Evolutionary conservation across 2,113 vertebrate genomes (phyloP).

Genomic region (Ellobius talpinus): DNA sequence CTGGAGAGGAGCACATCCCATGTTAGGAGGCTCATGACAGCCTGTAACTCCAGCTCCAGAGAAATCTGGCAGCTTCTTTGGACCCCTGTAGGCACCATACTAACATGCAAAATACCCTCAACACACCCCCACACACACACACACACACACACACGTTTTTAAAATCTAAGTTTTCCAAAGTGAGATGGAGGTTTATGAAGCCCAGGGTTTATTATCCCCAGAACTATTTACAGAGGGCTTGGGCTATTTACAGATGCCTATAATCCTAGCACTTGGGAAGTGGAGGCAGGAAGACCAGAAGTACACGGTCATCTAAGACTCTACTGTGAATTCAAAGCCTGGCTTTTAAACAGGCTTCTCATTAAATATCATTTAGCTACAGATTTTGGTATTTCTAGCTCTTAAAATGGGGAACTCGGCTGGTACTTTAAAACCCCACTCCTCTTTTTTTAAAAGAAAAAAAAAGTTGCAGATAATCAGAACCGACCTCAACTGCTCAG

Average conservation of each 20-base stretch:
- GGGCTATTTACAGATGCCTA: too few species aligned
- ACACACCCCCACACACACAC: not conserved
- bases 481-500: not conserved
- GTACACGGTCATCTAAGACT: too few species aligned
- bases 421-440: not conserved
- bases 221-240: not conserved
- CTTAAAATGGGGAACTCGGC: slow-evolving; percentile 31
- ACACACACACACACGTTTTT: not conserved
- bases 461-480: not conserved
- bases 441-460: not conserved
- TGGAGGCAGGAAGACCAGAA: not conserved
- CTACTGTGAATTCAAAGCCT: not conserved
- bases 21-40: not conserved
- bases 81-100: not conserved
- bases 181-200: not conserved
- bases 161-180: not conserved
- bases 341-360: not conserved
- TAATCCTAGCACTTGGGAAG: not conserved
- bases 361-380: not conserved
- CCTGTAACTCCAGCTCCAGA: not conserved
- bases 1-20: not conserved
- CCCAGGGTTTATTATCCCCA: not conserved
- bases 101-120: not conserved
- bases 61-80: not conserved
- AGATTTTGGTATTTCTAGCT: not conserved